Conservation (phyloP, 2,797 vertebrate species). For the Naso thynnoides region DNA sequence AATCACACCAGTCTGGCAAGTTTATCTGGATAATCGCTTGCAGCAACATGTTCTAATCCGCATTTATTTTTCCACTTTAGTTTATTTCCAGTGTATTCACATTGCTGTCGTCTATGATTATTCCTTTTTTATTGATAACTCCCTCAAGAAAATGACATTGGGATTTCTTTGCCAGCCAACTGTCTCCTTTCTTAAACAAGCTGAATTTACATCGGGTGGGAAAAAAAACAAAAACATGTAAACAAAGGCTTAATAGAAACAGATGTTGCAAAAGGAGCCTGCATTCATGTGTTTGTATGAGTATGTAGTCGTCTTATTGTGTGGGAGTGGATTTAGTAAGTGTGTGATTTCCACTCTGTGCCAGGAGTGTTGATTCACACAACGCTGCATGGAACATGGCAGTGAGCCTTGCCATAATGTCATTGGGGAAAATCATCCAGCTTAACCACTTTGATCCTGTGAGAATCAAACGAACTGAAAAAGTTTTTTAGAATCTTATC, state of each 20-base stretch:
- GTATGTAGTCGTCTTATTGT: background rate
- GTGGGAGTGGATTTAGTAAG: slow-evolving; percentile 53
- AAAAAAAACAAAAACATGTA: slow-evolving; percentile 47
- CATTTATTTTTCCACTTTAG: slow-evolving; percentile 24
- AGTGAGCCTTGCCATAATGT: slow-evolving; percentile 59
- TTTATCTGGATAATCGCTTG: slow-evolving; percentile 15
- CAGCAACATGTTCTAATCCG: slow-evolving; percentile 4
- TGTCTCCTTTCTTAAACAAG: slow-evolving; percentile 49
- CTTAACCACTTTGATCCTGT: slow-evolving; percentile 26
- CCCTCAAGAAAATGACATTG: slow-evolving; percentile 13
- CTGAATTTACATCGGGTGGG: slow-evolving; percentile 14
- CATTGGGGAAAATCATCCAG: slow-evolving; percentile 63
- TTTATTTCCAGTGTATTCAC: slow-evolving; percentile 14
- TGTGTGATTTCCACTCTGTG: slow-evolving; percentile 50
- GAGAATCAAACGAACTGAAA: slow-evolving; percentile 61
- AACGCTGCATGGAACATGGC: slow-evolving; percentile 66
- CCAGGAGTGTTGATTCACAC: slow-evolving; percentile 60
- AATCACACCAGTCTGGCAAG: background rate
- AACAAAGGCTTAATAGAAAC: slow-evolving; percentile 60
- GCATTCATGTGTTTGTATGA: background rate
- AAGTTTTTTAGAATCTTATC: slow-evolving; percentile 45
- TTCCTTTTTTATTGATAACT: slow-evolving; percentile 20
- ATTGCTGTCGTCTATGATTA: slow-evolving; percentile 3
- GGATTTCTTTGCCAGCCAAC: slow-evolving; percentile 33
- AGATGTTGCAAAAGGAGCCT: slow-evolving; percentile 47